Base-by-base conservation (phyloP, 2,113 vertebrate genomes). In the Myiopsitta monachus region DNA sequence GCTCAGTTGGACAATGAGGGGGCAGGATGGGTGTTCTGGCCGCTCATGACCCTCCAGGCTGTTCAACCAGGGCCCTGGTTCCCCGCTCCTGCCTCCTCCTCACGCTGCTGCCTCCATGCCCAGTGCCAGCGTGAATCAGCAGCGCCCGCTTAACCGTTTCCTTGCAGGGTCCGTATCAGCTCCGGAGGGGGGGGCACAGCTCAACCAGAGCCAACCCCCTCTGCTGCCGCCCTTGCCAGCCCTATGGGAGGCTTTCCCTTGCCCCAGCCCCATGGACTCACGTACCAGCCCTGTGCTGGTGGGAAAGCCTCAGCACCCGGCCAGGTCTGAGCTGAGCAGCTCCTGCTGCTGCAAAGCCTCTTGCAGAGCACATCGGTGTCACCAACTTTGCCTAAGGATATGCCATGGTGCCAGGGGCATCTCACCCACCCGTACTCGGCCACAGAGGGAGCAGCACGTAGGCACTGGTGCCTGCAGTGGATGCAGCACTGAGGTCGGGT, bases 91-190 rank as follows among this genome's bases (percentile, higher is more conserved):
- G 84, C 83, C 82, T 84, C 43, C 82, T 84, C 43, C 84, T 38
- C 36, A 23, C 13, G 14, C 57, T 59, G 33, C 57, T 59, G 57
- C 57, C 33, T 59, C 57, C 57, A 36, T 59, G 57, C 57, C 57
- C 57, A 36, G 22, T 36, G 88, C 81, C 83, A 68, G 73, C 33
- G 33, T 95, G 93, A 96, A 95, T 94, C 94, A 96, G 96, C 95
- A 91, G 87, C 74, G 27, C 91, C 88, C 28, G 1, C 80, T 82
- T 91, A 93, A 95, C 84, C 26, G 1, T 84, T 91, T 93, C 95
- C 74, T 95, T 3, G 0, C 87, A 62, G 64, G 18, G 36, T 31
- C 76, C 62, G 8, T 7, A 0, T 4, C 4, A 7, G 67, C 67
- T 94, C 55, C 1, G 17, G 30, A 64, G 1, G 49, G 26, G 4